Evolutionary conservation across 2,797 vertebrate species (phyloP).

Genomic region (Erithacus rubecula): DNA sequence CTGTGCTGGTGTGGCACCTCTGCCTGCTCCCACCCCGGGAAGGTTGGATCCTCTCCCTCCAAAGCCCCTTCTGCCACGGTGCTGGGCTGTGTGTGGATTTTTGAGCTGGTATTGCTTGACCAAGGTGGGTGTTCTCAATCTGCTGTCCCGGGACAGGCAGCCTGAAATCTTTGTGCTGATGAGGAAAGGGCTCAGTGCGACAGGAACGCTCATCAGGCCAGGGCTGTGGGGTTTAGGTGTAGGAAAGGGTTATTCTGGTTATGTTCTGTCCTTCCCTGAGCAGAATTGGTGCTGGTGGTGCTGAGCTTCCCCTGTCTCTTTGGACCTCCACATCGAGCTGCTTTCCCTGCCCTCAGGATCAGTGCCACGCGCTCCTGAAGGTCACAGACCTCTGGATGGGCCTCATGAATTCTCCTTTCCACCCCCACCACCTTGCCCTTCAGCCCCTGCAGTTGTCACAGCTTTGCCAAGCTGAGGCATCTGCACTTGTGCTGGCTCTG

Average conservation of each 20-base stretch:
- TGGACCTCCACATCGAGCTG: not conserved
- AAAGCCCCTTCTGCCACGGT: not conserved
- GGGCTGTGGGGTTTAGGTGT: not conserved
- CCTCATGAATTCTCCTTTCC: not conserved
- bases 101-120: rapidly evolving
- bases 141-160: not conserved
- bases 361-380: not conserved
- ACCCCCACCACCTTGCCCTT: not conserved
- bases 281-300: rapidly evolving
- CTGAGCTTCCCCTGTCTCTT: not conserved
- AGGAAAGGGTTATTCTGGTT: not conserved
- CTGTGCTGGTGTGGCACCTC: not conserved
- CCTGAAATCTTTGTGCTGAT: rapidly evolving
- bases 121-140: not conserved
- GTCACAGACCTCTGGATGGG: not conserved
- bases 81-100: not conserved
- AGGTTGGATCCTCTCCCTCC: not conserved
- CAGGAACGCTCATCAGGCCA: rapidly evolving
- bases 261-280: not conserved
- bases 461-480: constrained; percentile 24
- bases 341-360: not conserved
- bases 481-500: not conserved
- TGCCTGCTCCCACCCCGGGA: not conserved
- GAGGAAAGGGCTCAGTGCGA: rapidly evolving
- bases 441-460: constrained; percentile 8